These are phyloP conservation scores for Drosophila melanica DNA, from an alignment of 1,140 invertebrate species.

Conservation along the genomic window DNA sequence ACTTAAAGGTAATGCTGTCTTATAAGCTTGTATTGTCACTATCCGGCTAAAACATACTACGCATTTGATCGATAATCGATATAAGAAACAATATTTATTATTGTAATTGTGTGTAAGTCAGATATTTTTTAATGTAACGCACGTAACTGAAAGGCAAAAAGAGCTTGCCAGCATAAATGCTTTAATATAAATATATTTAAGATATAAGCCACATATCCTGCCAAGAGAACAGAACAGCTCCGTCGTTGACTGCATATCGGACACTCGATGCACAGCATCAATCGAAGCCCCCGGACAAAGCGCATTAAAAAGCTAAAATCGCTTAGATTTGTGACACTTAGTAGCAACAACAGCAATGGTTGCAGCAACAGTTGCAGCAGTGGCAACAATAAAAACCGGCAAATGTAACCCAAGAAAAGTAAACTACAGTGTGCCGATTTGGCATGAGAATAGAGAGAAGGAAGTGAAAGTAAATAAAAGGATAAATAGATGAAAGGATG, in stretches of 20 bases:
- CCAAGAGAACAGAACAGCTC: constrained; percentile 24
- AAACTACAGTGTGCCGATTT: constrained; percentile 59
- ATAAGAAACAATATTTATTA: too few relatives aligned
- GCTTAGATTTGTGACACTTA: constrained; percentile 78
- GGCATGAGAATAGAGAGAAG: constrained; percentile 43
- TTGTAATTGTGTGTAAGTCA: too few relatives aligned
- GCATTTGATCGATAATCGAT: too few relatives aligned
- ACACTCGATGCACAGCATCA: constrained; percentile 45
- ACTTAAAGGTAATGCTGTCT: too few relatives aligned
- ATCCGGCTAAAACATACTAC: too few relatives aligned
- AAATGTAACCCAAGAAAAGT: constrained; percentile 57
- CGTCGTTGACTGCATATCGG: neutral
- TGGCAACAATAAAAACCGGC: constrained; percentile 34
- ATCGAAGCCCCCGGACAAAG: constrained; percentile 51
- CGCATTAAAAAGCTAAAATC: constrained; percentile 77
- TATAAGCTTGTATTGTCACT: too few relatives aligned
- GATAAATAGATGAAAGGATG: constrained; percentile 1
- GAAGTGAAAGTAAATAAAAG: constrained; percentile 71
- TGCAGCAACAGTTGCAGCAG: constrained; percentile 14
- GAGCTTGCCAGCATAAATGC: neutral
- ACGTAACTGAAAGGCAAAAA: neutral
- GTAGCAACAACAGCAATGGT: constrained; percentile 18
- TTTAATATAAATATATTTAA: neutral
- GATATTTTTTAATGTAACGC: too few relatives aligned
- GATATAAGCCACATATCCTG: constrained; percentile 8